Evolutionary conservation across 2,113 vertebrate species (phyloP).

Genomic region (Proteles cristata): DNA sequence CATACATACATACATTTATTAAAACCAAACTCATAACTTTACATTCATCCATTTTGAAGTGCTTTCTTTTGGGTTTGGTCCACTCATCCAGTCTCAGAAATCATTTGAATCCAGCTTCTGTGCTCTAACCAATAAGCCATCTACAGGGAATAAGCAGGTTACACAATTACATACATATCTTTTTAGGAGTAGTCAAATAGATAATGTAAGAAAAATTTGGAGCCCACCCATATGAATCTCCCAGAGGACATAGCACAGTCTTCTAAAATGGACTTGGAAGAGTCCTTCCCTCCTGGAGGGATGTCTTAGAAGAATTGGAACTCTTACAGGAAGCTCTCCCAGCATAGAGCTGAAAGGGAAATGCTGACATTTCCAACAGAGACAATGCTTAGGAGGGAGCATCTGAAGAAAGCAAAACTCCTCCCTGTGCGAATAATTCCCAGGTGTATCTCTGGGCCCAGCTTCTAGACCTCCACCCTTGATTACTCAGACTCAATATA

Average conservation of each 20-base stretch:
- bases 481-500: background rate
- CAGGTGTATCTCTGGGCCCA: background rate
- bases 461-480: background rate
- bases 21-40: background rate
- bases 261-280: conserved; percentile 35
- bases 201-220: conserved; percentile 29
- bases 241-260: background rate
- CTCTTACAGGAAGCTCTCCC: conserved; percentile 7
- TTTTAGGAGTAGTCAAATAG: background rate
- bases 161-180: background rate
- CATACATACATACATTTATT: background rate
- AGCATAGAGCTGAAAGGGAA: conserved; percentile 30
- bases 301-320: conserved; percentile 20
- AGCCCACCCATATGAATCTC: background rate
- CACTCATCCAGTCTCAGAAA: conserved; percentile 6
- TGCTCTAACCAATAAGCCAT: background rate
- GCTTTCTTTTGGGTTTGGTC: background rate
- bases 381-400: conserved; percentile 14
- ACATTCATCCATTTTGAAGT: conserved; percentile 1
- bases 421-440: conserved; percentile 35
- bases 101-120: conserved; percentile 10
- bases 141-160: background rate
- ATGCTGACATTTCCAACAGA: background rate
- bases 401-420: conserved; percentile 32
- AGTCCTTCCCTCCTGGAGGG: conserved; percentile 4